A percentile compares a stretch with the other conserved stretches of the same genome.
phyloP scores from a whole-genome alignment of 2,797 vertebrate species.

The Lutjanus campechanus region DNA sequence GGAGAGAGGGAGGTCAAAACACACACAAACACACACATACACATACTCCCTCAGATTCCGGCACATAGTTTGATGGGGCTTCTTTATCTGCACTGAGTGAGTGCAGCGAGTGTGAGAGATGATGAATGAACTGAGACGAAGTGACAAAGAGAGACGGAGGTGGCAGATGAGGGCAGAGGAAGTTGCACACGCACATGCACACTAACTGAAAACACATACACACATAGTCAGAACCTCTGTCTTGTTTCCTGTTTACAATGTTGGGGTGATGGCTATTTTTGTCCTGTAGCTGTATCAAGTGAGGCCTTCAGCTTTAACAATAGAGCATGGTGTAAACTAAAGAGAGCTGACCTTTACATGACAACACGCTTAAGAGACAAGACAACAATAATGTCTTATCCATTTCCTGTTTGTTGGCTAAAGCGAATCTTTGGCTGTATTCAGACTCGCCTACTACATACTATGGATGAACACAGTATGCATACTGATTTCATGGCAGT shows the following conservation, averaged over 20 bases:
- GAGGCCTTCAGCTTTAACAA: constrained; percentile 62
- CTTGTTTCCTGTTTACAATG: constrained; percentile 86
- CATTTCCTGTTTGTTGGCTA: constrained; percentile 15
- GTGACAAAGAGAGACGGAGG: constrained; percentile 30
- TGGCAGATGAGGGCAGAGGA: constrained; percentile 41
- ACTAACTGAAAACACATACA: constrained; percentile 22
- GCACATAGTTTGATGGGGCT: background rate
- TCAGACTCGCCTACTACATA: too few relatives aligned
- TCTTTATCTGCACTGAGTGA: constrained; percentile 16
- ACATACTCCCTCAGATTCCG: background rate
- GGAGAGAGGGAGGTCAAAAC: constrained; percentile 7
- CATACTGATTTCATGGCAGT: too few relatives aligned
- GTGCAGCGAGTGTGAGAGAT: constrained; percentile 11
- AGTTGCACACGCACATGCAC: constrained; percentile 37
- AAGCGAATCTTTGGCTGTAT: background rate
- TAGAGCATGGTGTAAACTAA: constrained; percentile 32
- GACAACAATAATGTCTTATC: background rate
- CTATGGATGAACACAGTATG: too few relatives aligned
- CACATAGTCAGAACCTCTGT: constrained; percentile 59
- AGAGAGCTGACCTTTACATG: background rate
- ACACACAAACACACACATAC: background rate
- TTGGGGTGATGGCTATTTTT: constrained; percentile 67
- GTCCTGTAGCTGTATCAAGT: constrained; percentile 49
- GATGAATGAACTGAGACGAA: constrained; percentile 34
- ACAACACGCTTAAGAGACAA: constrained; percentile 3